These are phyloP conservation scores for Saguinus imperator DNA, from an alignment of 2,113 vertebrate genomes.

Conservation along the genomic window DNA sequence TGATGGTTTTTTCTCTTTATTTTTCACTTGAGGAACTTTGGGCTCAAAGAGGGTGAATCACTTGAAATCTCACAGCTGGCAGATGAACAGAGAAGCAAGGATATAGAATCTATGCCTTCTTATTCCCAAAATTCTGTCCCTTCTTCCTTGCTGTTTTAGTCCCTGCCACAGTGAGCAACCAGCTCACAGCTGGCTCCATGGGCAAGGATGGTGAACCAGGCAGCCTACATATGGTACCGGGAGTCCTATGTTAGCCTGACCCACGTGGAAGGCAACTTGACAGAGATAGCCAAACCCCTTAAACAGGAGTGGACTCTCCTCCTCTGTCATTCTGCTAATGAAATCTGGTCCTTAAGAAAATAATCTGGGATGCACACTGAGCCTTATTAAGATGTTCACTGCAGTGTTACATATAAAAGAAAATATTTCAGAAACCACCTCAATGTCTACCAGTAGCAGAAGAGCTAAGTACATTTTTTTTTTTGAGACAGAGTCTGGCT, in stretches of 20 bases:
- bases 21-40: neutral
- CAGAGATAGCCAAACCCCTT: neutral
- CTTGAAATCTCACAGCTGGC: neutral
- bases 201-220: neutral
- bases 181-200: fast-evolving
- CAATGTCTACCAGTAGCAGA: neutral
- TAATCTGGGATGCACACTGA: neutral
- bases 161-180: neutral
- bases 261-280: fast-evolving
- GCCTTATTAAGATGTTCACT: neutral
- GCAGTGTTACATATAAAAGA: fast-evolving
- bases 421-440: neutral
- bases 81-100: neutral
- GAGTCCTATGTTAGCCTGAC: neutral
- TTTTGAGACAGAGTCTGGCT: too few species aligned
- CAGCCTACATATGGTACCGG: fast-evolving
- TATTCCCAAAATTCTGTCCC: fast-evolving
- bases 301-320: fast-evolving
- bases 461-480: neutral
- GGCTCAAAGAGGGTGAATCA: neutral
- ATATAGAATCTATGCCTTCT: neutral
- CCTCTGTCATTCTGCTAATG: fast-evolving
- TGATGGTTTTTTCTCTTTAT: neutral
- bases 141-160: neutral
- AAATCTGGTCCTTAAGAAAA: neutral